These are phyloP conservation scores for Portunus trituberculatus DNA, from an alignment of 1,140 invertebrate genomes.

Conservation along the genomic window DNA sequence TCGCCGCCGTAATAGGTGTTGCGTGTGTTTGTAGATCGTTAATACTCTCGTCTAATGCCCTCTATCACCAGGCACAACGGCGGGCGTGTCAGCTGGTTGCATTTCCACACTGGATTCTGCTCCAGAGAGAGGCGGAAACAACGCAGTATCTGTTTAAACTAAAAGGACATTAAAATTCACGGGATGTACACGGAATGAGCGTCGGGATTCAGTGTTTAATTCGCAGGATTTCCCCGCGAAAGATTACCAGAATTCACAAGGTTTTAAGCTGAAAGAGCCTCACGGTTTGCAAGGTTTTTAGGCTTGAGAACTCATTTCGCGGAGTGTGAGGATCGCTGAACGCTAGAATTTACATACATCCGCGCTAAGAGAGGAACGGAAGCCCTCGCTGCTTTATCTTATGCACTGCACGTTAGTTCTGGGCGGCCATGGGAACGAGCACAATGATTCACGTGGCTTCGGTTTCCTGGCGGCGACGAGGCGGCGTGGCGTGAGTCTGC, in stretches of 20 bases:
- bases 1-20: not conserved
- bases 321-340: conserved; percentile 17
- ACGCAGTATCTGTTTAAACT: conserved; percentile 22
- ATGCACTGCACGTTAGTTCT: not conserved
- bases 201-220: conserved; percentile 12
- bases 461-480: not conserved
- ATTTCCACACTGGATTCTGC: conserved; percentile 11
- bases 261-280: conserved; percentile 22
- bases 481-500: not conserved
- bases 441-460: not conserved
- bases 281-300: not conserved
- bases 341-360: not conserved
- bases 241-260: conserved; percentile 22
- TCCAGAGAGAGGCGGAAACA: not conserved
- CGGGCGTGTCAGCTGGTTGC: not conserved
- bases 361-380: not conserved
- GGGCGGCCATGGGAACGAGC: conserved; percentile 2
- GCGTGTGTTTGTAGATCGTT: conserved; percentile 21
- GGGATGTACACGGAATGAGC: conserved; percentile 18
- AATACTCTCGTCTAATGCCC: conserved; percentile 20
- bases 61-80: conserved; percentile 18
- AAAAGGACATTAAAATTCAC: conserved; percentile 15
- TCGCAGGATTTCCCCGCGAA: conserved; percentile 17
- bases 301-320: conserved; percentile 10
- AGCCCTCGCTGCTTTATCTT: not conserved